Evolutionary conservation across 30 jellyfish, hydroid and myxozoan species (phyloP).

Genomic region (Aurelia aurita complex sp. Pacific): DNA sequence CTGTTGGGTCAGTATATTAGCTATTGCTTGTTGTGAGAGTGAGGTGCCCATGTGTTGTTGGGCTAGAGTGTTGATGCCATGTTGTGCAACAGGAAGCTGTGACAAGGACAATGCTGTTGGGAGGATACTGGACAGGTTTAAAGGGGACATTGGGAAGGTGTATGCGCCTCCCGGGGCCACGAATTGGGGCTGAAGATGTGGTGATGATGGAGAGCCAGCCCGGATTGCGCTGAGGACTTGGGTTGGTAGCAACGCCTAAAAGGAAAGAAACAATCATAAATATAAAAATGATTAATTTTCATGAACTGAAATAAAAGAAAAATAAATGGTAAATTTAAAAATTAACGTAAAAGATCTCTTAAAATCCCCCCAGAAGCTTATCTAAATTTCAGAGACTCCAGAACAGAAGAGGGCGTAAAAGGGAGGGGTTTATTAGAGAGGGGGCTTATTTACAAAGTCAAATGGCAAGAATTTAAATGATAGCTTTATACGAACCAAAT

Average conservation of each 20-base stretch:
- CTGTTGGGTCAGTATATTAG: background rate
- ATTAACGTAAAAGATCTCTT: no score
- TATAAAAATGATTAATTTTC: background rate
- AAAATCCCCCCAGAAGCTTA: no score
- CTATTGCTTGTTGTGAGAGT: background rate
- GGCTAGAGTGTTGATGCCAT: constrained; percentile 37
- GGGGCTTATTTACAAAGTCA: no score
- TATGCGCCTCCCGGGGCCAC: constrained; percentile 54
- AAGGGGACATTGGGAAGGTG: constrained; percentile 66
- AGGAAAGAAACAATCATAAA: background rate
- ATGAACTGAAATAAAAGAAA: no score
- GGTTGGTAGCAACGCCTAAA: constrained; percentile 31
- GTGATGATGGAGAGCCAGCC: constrained; percentile 37
- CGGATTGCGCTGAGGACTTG: constrained; percentile 65
- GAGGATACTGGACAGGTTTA: constrained; percentile 59
- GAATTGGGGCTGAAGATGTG: constrained; percentile 51
- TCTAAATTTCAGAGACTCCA: no score
- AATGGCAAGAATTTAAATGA: no score
- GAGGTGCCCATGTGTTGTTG: constrained; percentile 34
- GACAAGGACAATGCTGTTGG: constrained; percentile 75
- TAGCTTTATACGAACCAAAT: no score
- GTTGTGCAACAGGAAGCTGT: constrained; percentile 67
- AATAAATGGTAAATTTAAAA: no score
- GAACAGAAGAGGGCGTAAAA: no score
- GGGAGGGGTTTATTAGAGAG: no score